Percentiles rank a stretch among this genome's conserved stretches.
These are phyloP conservation scores for Acronicta psi DNA, from an alignment of 2,888 invertebrate genomes.

Conservation along the genomic window DNA sequence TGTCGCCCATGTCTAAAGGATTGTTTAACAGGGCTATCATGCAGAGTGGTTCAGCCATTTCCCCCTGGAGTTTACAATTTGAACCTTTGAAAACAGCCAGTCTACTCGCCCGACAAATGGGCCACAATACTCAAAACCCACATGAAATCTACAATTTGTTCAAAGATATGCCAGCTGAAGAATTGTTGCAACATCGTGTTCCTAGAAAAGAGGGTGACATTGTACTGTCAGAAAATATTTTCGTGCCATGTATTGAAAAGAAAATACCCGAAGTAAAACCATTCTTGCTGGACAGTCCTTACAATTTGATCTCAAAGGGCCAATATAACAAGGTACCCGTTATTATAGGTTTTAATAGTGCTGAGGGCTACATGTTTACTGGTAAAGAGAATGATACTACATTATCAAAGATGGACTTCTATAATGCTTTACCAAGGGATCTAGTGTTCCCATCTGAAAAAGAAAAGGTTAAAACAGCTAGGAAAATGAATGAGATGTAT, in stretches of 20 bases:
- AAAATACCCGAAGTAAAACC: slow-evolving; percentile 60
- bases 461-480: slow-evolving; percentile 63
- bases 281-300: slow-evolving; percentile 75
- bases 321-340: slow-evolving; percentile 75
- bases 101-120: slow-evolving; percentile 70
- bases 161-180: slow-evolving; percentile 61
- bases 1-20: slow-evolving; percentile 80
- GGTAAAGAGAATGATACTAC: slow-evolving; percentile 82
- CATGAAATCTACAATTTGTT: slow-evolving; percentile 72
- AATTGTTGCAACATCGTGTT: slow-evolving; percentile 71
- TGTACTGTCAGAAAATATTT: slow-evolving; percentile 79
- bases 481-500: slow-evolving; percentile 76
- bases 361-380: slow-evolving; percentile 79
- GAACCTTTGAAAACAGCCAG: slow-evolving; percentile 76
- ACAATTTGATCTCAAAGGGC: slow-evolving; percentile 70
- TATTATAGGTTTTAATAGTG: slow-evolving; percentile 79
- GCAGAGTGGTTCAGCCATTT: slow-evolving; percentile 81
- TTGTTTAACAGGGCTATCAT: slow-evolving; percentile 79
- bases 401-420: slow-evolving; percentile 69
- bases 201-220: slow-evolving; percentile 76
- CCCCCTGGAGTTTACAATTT: slow-evolving; percentile 79
- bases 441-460: slow-evolving; percentile 66
- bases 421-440: slow-evolving; percentile 75
- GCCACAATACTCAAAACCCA: slow-evolving; percentile 67
- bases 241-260: slow-evolving; percentile 81